These are phyloP conservation scores for Nymphalis c-album DNA, from an alignment of 2,888 invertebrate species.

Conservation along the genomic window DNA sequence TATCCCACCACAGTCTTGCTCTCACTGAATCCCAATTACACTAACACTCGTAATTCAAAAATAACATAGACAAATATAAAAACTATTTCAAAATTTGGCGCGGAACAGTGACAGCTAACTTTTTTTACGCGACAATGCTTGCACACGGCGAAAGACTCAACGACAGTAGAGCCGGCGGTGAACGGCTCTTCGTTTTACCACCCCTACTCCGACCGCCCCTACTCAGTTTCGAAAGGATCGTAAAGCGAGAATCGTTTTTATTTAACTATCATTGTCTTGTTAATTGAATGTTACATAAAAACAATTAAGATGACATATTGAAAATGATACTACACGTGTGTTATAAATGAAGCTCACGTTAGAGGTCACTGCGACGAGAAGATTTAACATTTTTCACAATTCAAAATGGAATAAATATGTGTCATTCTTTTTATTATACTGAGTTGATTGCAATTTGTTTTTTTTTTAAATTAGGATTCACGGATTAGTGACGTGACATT, in stretches of 20 bases:
- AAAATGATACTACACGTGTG: conserved; percentile 6
- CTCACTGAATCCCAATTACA: conserved; percentile 50
- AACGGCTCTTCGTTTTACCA: conserved; percentile 72
- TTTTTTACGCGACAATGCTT: conserved; percentile 50
- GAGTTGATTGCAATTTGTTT: too few relatives aligned
- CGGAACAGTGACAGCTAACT: conserved; percentile 45
- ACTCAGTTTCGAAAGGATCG: conserved; percentile 75
- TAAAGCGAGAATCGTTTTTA: conserved; percentile 58
- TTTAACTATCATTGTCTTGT: conserved; percentile 51
- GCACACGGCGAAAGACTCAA: conserved; percentile 61
- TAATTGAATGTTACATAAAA: conserved; percentile 67
- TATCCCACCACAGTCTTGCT: conserved; percentile 47
- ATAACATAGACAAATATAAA: conserved; percentile 45
- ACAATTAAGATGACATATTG: conserved; percentile 41
- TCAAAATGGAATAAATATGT: too few relatives aligned
- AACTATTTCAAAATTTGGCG: conserved; percentile 37
- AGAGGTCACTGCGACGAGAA: neutral
- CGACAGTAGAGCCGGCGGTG: conserved; percentile 66
- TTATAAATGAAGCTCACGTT: neutral
- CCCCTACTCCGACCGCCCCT: conserved; percentile 74
- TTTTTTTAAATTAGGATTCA: neutral
- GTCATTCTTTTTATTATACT: too few relatives aligned
- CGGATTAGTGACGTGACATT: neutral
- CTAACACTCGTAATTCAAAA: conserved; percentile 44
- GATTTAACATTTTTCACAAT: neutral